These are phyloP conservation scores for Lepisosteus osseus DNA, from an alignment of 2,113 vertebrate species.

Conservation along the genomic window DNA sequence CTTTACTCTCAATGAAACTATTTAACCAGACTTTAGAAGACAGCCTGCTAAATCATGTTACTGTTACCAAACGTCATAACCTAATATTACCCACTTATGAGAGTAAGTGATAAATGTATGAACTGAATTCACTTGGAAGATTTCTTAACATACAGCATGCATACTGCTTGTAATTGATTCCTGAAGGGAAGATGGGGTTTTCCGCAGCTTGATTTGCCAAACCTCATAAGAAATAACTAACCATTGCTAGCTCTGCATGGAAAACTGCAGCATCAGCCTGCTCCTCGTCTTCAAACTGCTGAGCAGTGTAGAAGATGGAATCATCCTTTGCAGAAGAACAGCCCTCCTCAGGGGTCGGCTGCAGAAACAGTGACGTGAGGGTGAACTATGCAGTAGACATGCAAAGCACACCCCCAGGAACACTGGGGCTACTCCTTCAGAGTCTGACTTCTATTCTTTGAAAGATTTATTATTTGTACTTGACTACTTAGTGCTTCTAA, in stretches of 20 bases:
- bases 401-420: conserved; percentile 46
- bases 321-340: conserved; percentile 80
- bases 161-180: too few species aligned
- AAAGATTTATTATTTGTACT: background rate
- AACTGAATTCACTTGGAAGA: background rate
- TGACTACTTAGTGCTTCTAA: conserved; percentile 10
- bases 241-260: conserved; percentile 89
- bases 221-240: conserved; percentile 60
- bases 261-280: conserved; percentile 78
- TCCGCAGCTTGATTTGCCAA: background rate
- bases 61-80: too few species aligned
- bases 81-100: background rate
- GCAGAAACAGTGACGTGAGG: conserved; percentile 69
- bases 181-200: too few species aligned
- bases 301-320: conserved; percentile 74
- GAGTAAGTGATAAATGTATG: background rate
- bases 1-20: too few species aligned
- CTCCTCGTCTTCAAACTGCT: conserved; percentile 75
- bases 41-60: too few species aligned
- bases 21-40: too few species aligned
- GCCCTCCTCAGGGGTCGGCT: conserved; percentile 86
- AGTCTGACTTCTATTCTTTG: background rate
- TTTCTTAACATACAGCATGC: background rate
- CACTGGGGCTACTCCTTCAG: conserved; percentile 48
- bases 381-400: conserved; percentile 42